These are phyloP conservation scores for Cynopterus sphinx DNA, from an alignment of 2,797 vertebrate genomes.

Conservation along the genomic window DNA sequence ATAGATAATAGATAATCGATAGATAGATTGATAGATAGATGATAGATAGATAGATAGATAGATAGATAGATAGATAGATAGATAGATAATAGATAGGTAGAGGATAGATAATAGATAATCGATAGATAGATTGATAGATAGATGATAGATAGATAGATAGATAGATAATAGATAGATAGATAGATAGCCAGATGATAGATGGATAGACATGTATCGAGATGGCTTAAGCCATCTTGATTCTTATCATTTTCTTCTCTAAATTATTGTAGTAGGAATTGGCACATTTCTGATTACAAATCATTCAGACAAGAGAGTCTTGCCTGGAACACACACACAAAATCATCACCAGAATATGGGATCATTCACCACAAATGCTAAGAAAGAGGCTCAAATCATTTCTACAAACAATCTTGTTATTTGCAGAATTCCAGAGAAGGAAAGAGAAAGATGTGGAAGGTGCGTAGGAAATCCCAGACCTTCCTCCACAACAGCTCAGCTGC, in stretches of 20 bases:
- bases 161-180: no score
- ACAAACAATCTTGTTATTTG: not conserved
- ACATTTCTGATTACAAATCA: not conserved
- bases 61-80: no score
- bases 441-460: no score
- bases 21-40: no score
- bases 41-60: no score
- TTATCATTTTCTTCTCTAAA: not conserved
- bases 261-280: not conserved
- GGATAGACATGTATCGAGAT: not conserved
- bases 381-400: not conserved
- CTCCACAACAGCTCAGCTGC: not conserved
- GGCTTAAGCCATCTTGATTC: not conserved
- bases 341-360: rapidly evolving
- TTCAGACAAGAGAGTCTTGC: not conserved
- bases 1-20: no score
- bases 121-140: no score
- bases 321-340: not conserved
- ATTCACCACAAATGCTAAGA: not conserved
- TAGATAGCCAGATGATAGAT: no score
- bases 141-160: no score
- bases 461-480: not conserved
- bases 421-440: not conserved
- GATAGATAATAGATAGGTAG: no score
- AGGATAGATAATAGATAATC: no score